Evolutionary conservation across 2,113 vertebrate species (phyloP), one percentile per base, ranked within the genome.

Genomic region (Sinocyclocheilus anshuiensis): DNA sequence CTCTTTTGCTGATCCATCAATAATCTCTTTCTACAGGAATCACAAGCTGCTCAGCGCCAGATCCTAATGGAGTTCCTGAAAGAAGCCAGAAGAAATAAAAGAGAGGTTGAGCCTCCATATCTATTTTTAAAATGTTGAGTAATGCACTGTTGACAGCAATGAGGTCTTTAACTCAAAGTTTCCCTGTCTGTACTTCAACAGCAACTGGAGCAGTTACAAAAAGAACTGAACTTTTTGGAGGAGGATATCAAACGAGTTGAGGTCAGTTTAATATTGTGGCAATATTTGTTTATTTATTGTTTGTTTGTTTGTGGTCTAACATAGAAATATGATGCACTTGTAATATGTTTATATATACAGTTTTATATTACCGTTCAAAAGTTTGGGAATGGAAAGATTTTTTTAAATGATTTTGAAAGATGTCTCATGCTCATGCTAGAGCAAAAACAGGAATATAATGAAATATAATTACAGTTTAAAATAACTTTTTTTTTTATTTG

Each of bases 21-120:
- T 81, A 36, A 65, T 65, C 18, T 83, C 50, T 83, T 94, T n/a
- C 90, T 90, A 4, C 87, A 99, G 98, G 98, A 99, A 92, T 99
- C 97, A 16, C 97, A 98, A 92, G 97, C 97, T 92, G 98, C 98
- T 87, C 98, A 99, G 20, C 92, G 98, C 89, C 98, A 99, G 90
- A 99, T 99, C 91, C 96, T 99, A 77, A 97, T 97, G 97, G 98
- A 99, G 92, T 99, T 99, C 87, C 96, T 99, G n/a, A 98, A 99
- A 94, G 98, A 99, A 94, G 98, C 98, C 85, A 96, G 97, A 89
- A 96, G 97, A 90, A 99, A 99, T 95, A 99, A 99, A 90, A 94
- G 96, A 97, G 98, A 99, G 97, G 98, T 99, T 94, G 18, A 20
- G n/a, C 57, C n/a, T 26, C 29, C 65, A 33, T 71, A 39, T 67